Evolutionary conservation across 2,113 vertebrate genomes (phyloP), one percentile per base, ranked within the genome.

Genomic region (Corvus hawaiiensis): DNA sequence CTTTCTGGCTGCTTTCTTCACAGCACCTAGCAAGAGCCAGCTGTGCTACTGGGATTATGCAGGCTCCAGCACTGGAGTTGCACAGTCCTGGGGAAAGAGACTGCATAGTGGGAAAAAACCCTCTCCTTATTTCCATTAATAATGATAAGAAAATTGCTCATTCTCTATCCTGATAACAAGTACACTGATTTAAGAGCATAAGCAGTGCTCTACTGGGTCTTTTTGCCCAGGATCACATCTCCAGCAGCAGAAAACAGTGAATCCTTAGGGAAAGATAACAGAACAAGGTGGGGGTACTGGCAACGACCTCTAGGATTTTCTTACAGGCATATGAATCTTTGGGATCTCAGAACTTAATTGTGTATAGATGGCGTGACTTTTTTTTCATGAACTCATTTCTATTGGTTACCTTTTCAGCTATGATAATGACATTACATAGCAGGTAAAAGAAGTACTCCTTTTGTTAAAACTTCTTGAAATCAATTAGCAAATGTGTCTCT

Each of bases 61-160:
- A 20, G 32, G 32, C 28, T 74, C 18, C 73, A 69, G 16, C 11
- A 7, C 16, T 21, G 22, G 33, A 59, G 19, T 16, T 78, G 33
- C 30, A 27, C 1, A 41, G 48, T 39, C 44, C 43, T 84, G 39
- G 37, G 30, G 26, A 71, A 73, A 74, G 27, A 19, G 7, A 26
- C 7, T 49, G 55, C 19, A 30, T 3, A 66, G 14, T 2, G 2
- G 24, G 9, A 74, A 55, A 7, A 55, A 7, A 1, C 1, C 8
- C 1, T 8, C 1, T 8, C n/a, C 12, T 81, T 67, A 23, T 68
- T 81, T 72, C 7, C 30, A 19, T 68, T 44, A 59, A 33, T 35
- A 49, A 49, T 39, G 4, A 22, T 51, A 21, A 61, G 20, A 74
- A 11, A 85, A 51, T 14, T 61, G 13, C 10, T 86, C 30, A 21